phyloP scores from a whole-genome alignment of 2,113 vertebrate species.

The Notarius lentiginosus region DNA sequence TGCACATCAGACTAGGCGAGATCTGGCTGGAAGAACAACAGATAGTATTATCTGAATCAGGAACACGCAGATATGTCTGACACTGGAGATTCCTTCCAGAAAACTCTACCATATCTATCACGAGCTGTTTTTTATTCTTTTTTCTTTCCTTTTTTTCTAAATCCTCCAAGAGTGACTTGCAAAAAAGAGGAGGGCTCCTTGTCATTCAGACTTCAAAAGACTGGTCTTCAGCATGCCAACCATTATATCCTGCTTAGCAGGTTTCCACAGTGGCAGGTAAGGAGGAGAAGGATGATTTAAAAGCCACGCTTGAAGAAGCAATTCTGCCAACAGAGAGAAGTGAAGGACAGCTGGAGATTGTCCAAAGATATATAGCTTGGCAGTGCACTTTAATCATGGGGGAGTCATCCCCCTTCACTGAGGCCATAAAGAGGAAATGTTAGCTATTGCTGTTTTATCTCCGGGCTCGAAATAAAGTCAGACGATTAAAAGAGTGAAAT shows the following conservation, averaged over 20 bases:
- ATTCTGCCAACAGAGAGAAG: conserved; percentile 23
- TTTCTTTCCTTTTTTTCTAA: too few species aligned
- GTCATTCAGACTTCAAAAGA: not conserved
- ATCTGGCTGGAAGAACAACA: too few species aligned
- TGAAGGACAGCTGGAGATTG: conserved; percentile 50
- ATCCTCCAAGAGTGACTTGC: too few species aligned
- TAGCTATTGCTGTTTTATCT: conserved; percentile 12
- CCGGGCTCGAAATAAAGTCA: not conserved
- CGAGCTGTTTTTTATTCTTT: too few species aligned
- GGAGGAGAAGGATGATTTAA: conserved; percentile 14
- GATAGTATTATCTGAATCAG: too few species aligned
- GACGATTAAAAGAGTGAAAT: not conserved
- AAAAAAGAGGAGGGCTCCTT: not conserved
- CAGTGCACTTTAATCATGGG: conserved; percentile 8
- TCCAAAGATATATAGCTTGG: conserved; percentile 55
- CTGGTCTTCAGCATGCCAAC: not conserved
- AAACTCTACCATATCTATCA: too few species aligned
- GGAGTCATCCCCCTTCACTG: conserved; percentile 21
- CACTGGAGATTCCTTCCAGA: too few species aligned
- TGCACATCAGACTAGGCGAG: too few species aligned
- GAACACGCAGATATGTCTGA: too few species aligned
- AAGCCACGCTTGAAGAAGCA: conserved; percentile 25
- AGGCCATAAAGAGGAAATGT: not conserved
- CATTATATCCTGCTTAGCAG: not conserved
- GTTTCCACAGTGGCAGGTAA: not conserved